A percentile compares a stretch with the other conserved stretches of the same genome.
Evolutionary conservation across 2,113 vertebrate genomes (phyloP).

Genomic region (Podiceps cristatus): DNA sequence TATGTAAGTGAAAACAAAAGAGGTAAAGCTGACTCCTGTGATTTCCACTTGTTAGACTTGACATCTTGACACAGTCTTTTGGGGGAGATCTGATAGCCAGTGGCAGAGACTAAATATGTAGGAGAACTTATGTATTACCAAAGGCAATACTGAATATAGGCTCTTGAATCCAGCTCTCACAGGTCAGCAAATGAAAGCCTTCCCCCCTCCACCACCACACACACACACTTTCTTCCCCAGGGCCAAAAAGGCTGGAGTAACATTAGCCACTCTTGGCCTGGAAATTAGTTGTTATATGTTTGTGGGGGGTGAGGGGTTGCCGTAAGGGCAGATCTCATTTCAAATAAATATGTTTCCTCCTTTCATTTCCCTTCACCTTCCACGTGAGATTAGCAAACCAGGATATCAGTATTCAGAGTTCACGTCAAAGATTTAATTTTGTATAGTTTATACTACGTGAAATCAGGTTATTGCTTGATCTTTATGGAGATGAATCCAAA

Average conservation of each 20-base stretch:
- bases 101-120: background rate
- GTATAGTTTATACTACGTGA: slow-evolving; percentile 38
- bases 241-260: background rate
- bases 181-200: slow-evolving; percentile 3
- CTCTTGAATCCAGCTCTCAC: background rate
- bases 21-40: background rate
- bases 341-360: slow-evolving; percentile 28
- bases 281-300: slow-evolving; percentile 24
- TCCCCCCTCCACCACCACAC: background rate
- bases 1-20: slow-evolving; percentile 19
- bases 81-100: background rate
- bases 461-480: slow-evolving; percentile 62
- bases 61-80: background rate
- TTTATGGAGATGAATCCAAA: slow-evolving; percentile 63
- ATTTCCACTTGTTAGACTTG: slow-evolving; percentile 3
- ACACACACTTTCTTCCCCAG: background rate
- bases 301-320: background rate
- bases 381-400: background rate
- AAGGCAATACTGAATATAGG: background rate
- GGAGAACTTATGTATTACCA: background rate
- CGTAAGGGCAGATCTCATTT: slow-evolving; percentile 40
- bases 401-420: slow-evolving; percentile 24
- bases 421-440: slow-evolving; percentile 48
- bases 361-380: slow-evolving; percentile 51
- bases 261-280: background rate